Conservation (phyloP, 2,888 invertebrate species). For the Yponomeuta evonymella region DNA sequence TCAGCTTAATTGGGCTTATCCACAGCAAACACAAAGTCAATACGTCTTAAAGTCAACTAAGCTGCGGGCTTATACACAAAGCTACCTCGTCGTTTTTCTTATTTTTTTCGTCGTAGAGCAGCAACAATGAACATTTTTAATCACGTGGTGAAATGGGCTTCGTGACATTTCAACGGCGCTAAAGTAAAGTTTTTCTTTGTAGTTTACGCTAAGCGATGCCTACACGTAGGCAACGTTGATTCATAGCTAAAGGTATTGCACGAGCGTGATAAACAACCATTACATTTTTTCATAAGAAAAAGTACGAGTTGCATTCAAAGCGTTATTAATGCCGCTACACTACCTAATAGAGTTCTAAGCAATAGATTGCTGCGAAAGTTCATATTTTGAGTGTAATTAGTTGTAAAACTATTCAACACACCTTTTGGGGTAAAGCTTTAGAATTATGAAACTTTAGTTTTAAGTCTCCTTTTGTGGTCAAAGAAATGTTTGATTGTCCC, state of each 20-base stretch:
- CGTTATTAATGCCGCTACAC: neutral
- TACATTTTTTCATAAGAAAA: neutral
- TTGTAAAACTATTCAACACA: too few relatives aligned
- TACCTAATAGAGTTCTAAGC: neutral
- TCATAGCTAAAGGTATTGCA: neutral
- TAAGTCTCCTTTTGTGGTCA: too few relatives aligned
- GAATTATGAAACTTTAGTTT: too few relatives aligned
- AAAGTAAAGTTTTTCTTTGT: neutral
- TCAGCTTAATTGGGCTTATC: too few relatives aligned
- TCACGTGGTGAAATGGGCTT: neutral
- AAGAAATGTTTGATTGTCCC: too few relatives aligned
- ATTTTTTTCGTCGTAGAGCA: too few relatives aligned
- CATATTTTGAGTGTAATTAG: neutral
- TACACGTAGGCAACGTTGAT: neutral
- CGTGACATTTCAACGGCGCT: neutral
- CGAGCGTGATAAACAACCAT: slow-evolving; percentile 5
- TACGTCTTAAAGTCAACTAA: too few relatives aligned
- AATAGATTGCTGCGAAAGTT: neutral
- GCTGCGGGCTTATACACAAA: too few relatives aligned
- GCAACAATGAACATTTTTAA: neutral
- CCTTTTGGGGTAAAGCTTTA: too few relatives aligned
- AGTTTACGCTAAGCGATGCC: neutral
- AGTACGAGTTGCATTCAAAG: neutral
- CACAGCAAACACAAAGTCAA: too few relatives aligned
- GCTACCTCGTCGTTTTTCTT: too few relatives aligned